A percentile compares a stretch with the other conserved stretches of the same genome.
These are phyloP conservation scores for Amphipoea lucens DNA, from an alignment of 2,888 invertebrate genomes.

Conservation along the genomic window DNA sequence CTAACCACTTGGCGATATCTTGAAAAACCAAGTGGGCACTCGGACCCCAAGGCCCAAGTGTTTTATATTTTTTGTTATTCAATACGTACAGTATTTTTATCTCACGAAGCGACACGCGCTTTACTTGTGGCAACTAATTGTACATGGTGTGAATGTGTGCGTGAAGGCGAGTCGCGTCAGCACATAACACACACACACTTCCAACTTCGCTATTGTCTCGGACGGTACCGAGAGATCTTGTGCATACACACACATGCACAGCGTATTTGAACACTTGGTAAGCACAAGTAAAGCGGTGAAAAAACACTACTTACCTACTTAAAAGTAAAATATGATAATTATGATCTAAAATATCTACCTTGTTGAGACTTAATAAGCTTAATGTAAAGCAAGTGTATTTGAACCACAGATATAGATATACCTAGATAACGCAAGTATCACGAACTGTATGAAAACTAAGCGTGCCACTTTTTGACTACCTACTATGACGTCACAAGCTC, in stretches of 20 bases:
- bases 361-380: background rate
- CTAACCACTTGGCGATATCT: too few relatives aligned
- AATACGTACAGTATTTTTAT: background rate
- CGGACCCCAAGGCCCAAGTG: too few relatives aligned
- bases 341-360: background rate
- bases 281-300: background rate
- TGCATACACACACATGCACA: background rate
- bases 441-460: too few relatives aligned
- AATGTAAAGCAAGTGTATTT: constrained; percentile 18
- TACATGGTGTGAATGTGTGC: background rate
- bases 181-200: background rate
- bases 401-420: too few relatives aligned
- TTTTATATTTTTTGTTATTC: too few relatives aligned
- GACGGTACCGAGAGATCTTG: background rate
- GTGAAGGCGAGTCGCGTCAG: background rate
- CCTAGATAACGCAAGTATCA: too few relatives aligned
- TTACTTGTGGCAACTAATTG: background rate
- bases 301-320: background rate
- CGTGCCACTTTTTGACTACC: too few relatives aligned
- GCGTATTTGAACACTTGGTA: background rate
- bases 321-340: background rate
- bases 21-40: too few relatives aligned
- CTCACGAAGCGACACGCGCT: background rate
- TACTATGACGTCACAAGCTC: too few relatives aligned
- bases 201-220: background rate